phyloP scores from a whole-genome alignment of 2,888 invertebrate species.

The Panzeria rudis region DNA sequence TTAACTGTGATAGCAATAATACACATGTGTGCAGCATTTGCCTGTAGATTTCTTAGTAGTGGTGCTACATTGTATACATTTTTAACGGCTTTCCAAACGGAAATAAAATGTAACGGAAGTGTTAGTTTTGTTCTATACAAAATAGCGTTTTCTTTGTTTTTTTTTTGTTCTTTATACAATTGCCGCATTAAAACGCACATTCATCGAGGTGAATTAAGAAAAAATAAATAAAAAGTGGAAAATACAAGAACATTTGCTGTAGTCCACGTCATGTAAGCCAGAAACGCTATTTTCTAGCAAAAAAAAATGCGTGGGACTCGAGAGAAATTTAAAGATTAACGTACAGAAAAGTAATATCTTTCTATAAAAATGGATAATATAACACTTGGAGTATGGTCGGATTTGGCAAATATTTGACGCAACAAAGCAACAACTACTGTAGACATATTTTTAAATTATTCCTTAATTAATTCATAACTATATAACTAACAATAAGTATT shows the following conservation, averaged over 20 bases:
- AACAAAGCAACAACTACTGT: too few relatives aligned
- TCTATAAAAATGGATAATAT: too few relatives aligned
- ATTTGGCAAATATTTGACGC: too few relatives aligned
- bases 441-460: too few relatives aligned
- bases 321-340: background rate
- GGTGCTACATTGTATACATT: background rate
- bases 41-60: background rate
- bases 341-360: too few relatives aligned
- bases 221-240: background rate
- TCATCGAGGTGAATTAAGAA: conserved; percentile 10
- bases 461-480: too few relatives aligned
- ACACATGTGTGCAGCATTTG: conserved; percentile 49
- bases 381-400: too few relatives aligned
- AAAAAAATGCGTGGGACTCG: background rate
- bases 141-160: conserved; percentile 10
- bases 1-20: conserved; percentile 33
- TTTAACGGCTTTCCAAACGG: conserved; percentile 17
- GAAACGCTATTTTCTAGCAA: background rate
- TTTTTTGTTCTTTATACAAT: background rate
- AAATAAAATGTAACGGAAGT: conserved; percentile 60
- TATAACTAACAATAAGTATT: too few relatives aligned
- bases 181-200: conserved; percentile 25
- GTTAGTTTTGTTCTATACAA: conserved; percentile 60
- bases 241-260: background rate
- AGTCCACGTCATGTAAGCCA: background rate